Evolutionary conservation across 2,888 invertebrate genomes (phyloP), one percentile per base, ranked within the genome.

Genomic region (Apoda limacodes): DNA sequence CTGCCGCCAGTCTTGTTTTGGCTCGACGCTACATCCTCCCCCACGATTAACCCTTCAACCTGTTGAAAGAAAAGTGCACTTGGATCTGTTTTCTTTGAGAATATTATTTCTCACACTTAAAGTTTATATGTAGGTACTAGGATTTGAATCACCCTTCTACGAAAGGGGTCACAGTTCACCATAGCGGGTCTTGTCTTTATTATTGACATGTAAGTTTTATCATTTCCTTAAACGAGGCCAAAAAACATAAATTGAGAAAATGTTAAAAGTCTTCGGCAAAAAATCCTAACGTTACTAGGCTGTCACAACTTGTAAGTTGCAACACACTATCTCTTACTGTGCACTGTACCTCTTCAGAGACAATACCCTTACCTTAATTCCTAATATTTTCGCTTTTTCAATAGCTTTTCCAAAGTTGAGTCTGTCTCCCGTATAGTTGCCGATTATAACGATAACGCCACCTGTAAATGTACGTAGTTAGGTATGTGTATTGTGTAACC

Each of bases 371-470:
- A 70, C 85, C 66, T 83, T 83, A 10, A 88, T 70, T 1, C 87
- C 85, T 32, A 82, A 74, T 19, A 82, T 80, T 50, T 83, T 82
- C 1, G 89, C 89, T 50, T 87, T 85, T 58, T 93, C 91, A 9
- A 88, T 83, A 2, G 93, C 93, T 55, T 92, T 82, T 1, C 92
- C 92, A 57, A 93, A 93, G 62, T 90, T 93, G 9, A 93, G 66
- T 35, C 90, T 72, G 49, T 92, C 91, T 0, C 90, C 89, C 0
- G 90, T 88, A 52, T 90, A 91, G 62, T 92, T 92, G 6, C 87
- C 87, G 6, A 91, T 82, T 19, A 92, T 78, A 0, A 92, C 82
- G 5, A 93, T 54, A n/a, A 88, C 83, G 15, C 91, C 92, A 33
- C 82, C 85, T 80, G 46, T 32, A 50, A 25, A 22, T 21, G 3